A percentile compares a stretch with the other conserved stretches of the same genome.
phyloP scores from a whole-genome alignment of 2,113 vertebrate species.

The Rhombomys opimus region DNA sequence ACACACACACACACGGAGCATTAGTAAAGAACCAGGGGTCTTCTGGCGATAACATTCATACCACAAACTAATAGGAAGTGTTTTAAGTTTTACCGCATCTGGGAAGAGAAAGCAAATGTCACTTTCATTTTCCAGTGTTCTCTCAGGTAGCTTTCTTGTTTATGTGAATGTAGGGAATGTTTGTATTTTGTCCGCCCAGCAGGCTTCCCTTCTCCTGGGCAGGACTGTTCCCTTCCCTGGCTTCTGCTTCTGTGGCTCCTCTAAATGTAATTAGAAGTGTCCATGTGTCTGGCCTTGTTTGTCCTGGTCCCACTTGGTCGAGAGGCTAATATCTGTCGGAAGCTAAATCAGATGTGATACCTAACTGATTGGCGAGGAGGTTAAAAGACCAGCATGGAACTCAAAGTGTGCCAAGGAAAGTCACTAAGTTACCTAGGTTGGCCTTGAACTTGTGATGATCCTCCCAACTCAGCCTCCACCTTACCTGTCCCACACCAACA shows the following conservation, averaged over 20 bases:
- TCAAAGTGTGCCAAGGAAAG: constrained; percentile 12
- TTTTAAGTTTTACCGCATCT: not conserved
- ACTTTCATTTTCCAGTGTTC: not conserved
- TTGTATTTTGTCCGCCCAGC: not conserved
- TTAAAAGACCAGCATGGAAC: not conserved
- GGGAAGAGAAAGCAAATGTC: not conserved
- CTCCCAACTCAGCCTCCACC: not conserved
- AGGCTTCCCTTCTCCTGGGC: not conserved
- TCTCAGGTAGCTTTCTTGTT: not conserved
- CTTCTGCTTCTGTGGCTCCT: not conserved
- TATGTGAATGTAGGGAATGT: not conserved
- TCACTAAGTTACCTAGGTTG: not conserved
- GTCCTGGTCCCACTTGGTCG: not conserved
- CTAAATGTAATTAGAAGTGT: not conserved
- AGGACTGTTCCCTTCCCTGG: not conserved
- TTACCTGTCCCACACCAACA: not conserved
- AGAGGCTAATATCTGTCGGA: not conserved
- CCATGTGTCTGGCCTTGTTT: not conserved
- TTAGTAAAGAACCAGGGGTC: not conserved
- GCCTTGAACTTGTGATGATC: not conserved
- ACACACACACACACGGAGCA: not conserved
- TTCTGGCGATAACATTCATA: not conserved
- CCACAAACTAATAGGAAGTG: not conserved
- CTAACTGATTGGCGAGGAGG: not conserved
- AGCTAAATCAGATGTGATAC: not conserved